Evolutionary conservation across 2,113 vertebrate genomes (phyloP).

Genomic region (Pogonocichla stellata): DNA sequence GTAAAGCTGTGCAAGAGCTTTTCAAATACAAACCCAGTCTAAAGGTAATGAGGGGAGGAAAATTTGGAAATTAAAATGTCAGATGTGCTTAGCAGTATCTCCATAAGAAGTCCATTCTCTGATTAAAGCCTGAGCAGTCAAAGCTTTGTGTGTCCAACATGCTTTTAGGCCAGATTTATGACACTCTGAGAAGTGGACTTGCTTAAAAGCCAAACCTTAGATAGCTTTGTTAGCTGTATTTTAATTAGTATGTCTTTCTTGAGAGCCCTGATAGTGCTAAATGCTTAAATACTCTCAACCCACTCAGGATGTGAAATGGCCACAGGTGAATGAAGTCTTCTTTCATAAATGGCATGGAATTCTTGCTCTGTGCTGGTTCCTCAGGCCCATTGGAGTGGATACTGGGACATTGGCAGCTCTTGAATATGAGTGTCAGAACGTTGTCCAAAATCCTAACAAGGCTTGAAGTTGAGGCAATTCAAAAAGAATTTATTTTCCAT

Average conservation of each 20-base stretch:
- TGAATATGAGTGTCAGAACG: background rate
- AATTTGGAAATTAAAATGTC: background rate
- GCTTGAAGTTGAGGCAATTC: background rate
- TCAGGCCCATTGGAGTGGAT: background rate
- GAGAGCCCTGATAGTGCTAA: background rate
- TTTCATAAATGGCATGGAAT: background rate
- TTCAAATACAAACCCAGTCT: background rate
- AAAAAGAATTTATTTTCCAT: background rate
- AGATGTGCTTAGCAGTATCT: background rate
- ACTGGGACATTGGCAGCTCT: background rate
- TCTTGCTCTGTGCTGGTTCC: background rate
- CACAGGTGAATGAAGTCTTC: background rate
- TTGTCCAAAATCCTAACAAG: background rate
- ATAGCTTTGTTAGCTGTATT: background rate
- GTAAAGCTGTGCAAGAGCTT: background rate
- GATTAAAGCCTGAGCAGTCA: background rate
- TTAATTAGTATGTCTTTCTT: constrained; percentile 15
- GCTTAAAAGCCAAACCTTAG: background rate
- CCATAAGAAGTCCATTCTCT: background rate
- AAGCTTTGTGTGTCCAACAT: background rate
- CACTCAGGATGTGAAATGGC: background rate
- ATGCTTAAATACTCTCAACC: background rate
- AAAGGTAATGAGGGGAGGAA: background rate
- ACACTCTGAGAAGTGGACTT: background rate
- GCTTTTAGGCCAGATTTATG: constrained; percentile 42